A percentile compares a stretch with the other conserved stretches of the same genome.
phyloP scores from a whole-genome alignment of 2,888 invertebrate genomes.

The Catocala sponsa region DNA sequence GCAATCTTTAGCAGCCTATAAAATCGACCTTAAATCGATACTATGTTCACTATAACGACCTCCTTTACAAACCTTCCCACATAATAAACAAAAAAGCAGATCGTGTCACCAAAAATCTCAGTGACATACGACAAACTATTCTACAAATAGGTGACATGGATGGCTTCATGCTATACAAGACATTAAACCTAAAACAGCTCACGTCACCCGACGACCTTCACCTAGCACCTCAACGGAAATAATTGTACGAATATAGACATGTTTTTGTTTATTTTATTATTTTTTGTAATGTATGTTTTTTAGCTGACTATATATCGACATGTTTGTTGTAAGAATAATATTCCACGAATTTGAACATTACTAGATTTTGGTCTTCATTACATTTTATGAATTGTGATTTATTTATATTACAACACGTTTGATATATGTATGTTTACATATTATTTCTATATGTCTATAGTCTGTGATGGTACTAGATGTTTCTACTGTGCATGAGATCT shows the following conservation, averaged over 20 bases:
- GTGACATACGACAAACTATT: slow-evolving; percentile 6
- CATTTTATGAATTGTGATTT: neutral
- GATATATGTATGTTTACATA: too few relatives aligned
- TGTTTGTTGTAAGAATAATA: neutral
- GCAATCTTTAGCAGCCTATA: too few relatives aligned
- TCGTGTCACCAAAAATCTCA: neutral
- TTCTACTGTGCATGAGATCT: too few relatives aligned
- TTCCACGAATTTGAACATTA: slow-evolving; percentile 2
- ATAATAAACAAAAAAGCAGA: too few relatives aligned
- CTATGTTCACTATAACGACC: too few relatives aligned
- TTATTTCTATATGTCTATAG: too few relatives aligned
- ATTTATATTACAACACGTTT: too few relatives aligned
- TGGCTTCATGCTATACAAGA: slow-evolving; percentile 38
- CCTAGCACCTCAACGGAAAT: slow-evolving; percentile 64
- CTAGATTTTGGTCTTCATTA: slow-evolving; percentile 4
- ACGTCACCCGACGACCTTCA: slow-evolving; percentile 69
- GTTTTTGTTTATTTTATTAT: slow-evolving; percentile 50
- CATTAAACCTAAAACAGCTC: slow-evolving; percentile 53
- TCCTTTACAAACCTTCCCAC: too few relatives aligned
- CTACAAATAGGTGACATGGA: slow-evolving; percentile 16
- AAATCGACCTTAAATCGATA: too few relatives aligned
- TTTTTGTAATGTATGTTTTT: slow-evolving; percentile 27
- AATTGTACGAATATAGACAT: slow-evolving; percentile 60
- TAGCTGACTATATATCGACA: slow-evolving; percentile 2
- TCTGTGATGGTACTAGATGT: too few relatives aligned